Conservation (phyloP, 2,797 vertebrate genomes). For the Falco peregrinus region DNA sequence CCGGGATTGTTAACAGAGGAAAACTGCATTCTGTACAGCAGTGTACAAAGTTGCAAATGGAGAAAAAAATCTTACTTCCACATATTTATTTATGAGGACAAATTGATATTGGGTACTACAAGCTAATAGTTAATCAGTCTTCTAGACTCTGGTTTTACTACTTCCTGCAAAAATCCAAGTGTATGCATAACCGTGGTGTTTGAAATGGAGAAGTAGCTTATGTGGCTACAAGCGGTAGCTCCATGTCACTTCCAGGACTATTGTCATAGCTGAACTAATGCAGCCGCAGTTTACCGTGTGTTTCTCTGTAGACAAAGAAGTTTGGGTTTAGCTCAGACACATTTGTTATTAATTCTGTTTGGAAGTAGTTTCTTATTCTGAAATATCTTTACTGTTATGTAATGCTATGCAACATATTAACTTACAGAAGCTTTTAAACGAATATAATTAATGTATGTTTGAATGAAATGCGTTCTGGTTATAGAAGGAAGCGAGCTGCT, state of each 20-base stretch:
- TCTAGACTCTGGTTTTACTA: not conserved
- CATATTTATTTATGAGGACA: not conserved
- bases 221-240: not conserved
- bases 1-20: not conserved
- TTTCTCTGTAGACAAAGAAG: not conserved
- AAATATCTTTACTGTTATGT: not conserved
- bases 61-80: not conserved
- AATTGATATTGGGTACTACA: not conserved
- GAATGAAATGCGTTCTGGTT: not conserved
- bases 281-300: not conserved
- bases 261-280: not conserved
- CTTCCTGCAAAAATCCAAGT: not conserved
- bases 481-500: not conserved
- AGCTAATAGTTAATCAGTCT: not conserved
- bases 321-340: not conserved
- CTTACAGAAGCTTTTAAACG: not conserved
- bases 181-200: not conserved
- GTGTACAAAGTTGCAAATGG: not conserved
- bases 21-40: not conserved
- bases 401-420: not conserved
- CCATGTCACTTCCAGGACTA: not conserved
- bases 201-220: not conserved
- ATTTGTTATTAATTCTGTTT: not conserved
- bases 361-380: not conserved
- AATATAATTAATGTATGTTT: not conserved